phyloP scores from a whole-genome alignment of 2,113 vertebrate genomes.

The Vanacampus margaritifer region DNA sequence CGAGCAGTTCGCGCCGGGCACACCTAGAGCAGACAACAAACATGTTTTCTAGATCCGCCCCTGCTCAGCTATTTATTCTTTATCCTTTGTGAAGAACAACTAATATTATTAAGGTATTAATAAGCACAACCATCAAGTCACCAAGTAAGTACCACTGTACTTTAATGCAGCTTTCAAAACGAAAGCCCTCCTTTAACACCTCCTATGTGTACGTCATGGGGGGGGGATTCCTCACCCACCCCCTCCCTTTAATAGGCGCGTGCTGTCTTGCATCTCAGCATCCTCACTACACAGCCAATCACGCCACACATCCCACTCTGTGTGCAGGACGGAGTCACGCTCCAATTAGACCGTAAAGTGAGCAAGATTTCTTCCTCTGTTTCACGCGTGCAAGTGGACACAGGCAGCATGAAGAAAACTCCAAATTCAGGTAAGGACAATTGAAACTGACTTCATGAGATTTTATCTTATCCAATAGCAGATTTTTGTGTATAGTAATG shows the following conservation, averaged over 20 bases:
- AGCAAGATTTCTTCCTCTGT: background rate
- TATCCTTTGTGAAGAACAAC: no score
- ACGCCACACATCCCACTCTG: background rate
- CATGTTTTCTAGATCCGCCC: no score
- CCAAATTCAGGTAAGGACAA: constrained; percentile 49
- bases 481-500: background rate
- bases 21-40: no score
- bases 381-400: constrained; percentile 9
- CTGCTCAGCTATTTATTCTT: no score
- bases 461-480: background rate
- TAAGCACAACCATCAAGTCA: background rate
- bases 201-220: background rate
- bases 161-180: background rate
- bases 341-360: constrained; percentile 2
- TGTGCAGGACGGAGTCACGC: background rate
- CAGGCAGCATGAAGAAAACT: constrained; percentile 59
- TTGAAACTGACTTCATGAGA: background rate
- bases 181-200: background rate
- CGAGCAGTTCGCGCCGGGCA: no score
- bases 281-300: constrained; percentile 8
- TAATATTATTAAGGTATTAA: no score
- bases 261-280: constrained; percentile 1
- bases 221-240: background rate
- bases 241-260: constrained; percentile 4
- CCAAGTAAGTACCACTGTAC: background rate